Evolutionary conservation across 2,888 invertebrate genomes (phyloP).

Genomic region (Temnothorax rugatulus): DNA sequence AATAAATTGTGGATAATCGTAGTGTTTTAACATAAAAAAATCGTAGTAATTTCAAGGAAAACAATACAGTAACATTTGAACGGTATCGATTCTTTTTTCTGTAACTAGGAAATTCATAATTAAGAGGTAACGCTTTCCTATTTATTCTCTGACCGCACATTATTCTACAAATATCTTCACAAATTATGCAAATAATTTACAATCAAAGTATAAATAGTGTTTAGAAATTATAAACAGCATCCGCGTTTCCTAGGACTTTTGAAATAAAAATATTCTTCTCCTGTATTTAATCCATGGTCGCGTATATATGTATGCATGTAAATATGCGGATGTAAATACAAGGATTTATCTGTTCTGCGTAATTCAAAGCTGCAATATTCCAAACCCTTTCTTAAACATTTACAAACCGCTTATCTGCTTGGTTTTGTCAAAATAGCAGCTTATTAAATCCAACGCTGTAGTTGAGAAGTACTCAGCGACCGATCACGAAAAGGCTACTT

Average conservation of each 20-base stretch:
- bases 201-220: background rate
- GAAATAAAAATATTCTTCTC: background rate
- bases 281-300: background rate
- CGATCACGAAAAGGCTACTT: constrained; percentile 3
- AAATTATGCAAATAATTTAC: background rate
- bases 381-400: constrained; percentile 9
- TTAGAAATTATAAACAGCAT: background rate
- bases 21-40: background rate
- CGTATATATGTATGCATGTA: background rate
- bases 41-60: background rate
- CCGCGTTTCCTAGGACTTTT: background rate
- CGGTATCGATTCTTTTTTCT: background rate
- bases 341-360: background rate
- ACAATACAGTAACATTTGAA: background rate
- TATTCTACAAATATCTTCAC: background rate
- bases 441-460: background rate
- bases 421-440: background rate
- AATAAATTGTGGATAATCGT: too few species aligned
- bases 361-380: background rate
- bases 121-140: background rate
- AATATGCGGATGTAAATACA: background rate
- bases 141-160: background rate
- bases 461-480: background rate
- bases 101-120: background rate
- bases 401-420: background rate